These are phyloP conservation scores for Calliphora vicina DNA, from an alignment of 1,140 invertebrate species.

Conservation along the genomic window DNA sequence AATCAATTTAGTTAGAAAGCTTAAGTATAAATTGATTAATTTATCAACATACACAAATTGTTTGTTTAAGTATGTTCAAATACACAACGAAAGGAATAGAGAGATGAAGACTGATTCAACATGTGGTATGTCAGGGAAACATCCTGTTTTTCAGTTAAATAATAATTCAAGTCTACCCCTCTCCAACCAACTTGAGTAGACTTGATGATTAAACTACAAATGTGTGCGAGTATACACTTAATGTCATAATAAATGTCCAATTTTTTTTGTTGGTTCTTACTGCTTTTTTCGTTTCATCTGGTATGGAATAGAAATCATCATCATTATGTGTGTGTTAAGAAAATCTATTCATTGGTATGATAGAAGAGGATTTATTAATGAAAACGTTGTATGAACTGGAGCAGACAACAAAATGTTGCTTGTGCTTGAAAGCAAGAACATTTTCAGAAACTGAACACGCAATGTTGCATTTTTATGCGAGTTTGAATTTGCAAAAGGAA, in stretches of 20 bases:
- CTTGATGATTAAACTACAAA: neutral
- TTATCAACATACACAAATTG: neutral
- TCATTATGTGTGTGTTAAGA: neutral
- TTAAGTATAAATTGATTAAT: slow-evolving; percentile 28
- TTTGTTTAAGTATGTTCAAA: neutral
- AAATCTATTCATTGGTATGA: neutral
- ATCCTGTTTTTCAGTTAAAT: neutral
- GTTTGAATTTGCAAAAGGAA: neutral
- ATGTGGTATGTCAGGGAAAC: slow-evolving; percentile 2
- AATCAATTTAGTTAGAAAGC: slow-evolving; percentile 22
- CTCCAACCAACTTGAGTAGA: neutral
- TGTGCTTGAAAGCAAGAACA: neutral
- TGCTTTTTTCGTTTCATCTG: neutral
- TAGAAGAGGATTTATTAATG: neutral
- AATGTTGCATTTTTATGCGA: slow-evolving; percentile 22
- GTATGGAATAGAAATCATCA: neutral
- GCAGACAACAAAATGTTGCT: no score
- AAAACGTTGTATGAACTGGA: no score
- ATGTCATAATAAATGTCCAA: slow-evolving; percentile 31
- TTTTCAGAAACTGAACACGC: neutral
- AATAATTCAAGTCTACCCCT: neutral
- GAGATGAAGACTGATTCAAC: neutral
- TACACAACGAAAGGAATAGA: neutral
- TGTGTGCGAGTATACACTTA: neutral
- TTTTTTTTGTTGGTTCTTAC: neutral